Conservation (phyloP, 2,797 vertebrate genomes). For the Urophycis tenuis region DNA sequence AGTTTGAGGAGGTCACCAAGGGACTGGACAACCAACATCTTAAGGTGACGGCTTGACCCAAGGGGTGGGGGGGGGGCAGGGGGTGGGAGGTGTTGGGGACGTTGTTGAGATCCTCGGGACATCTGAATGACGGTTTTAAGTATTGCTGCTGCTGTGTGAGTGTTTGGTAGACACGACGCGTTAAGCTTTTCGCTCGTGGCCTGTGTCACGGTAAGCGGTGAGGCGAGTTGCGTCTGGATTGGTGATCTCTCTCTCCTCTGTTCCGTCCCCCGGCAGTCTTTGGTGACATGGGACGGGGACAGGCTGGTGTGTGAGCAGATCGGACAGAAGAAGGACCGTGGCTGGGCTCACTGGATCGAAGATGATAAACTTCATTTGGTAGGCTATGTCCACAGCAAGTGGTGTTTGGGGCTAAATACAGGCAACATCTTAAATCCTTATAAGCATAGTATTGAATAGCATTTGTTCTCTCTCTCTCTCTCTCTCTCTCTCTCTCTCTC, state of each 20-base stretch:
- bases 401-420: not conserved
- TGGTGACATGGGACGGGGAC: slow-evolving; percentile 78
- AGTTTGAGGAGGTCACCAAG: slow-evolving; percentile 81
- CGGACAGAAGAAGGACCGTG: slow-evolving; percentile 84
- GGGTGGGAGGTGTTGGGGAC: too few relatives aligned
- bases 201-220: not conserved
- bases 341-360: slow-evolving; percentile 87
- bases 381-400: slow-evolving; percentile 20
- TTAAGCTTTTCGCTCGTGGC: not conserved
- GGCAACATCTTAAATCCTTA: not conserved
- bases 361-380: slow-evolving; percentile 84
- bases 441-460: not conserved
- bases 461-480: not conserved
- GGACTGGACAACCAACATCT: slow-evolving; percentile 81
- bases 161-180: not conserved
- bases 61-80: too few relatives aligned
- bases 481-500: not conserved
- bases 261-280: slow-evolving; percentile 59
- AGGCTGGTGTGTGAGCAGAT: slow-evolving; percentile 78
- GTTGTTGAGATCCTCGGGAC: not conserved
- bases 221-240: not conserved
- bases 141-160: not conserved
- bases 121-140: too few relatives aligned
- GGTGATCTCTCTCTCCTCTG: not conserved
- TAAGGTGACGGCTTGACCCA: slow-evolving; percentile 63